phyloP scores from a whole-genome alignment of 2,113 vertebrate genomes.

The Ophiodon elongatus region DNA sequence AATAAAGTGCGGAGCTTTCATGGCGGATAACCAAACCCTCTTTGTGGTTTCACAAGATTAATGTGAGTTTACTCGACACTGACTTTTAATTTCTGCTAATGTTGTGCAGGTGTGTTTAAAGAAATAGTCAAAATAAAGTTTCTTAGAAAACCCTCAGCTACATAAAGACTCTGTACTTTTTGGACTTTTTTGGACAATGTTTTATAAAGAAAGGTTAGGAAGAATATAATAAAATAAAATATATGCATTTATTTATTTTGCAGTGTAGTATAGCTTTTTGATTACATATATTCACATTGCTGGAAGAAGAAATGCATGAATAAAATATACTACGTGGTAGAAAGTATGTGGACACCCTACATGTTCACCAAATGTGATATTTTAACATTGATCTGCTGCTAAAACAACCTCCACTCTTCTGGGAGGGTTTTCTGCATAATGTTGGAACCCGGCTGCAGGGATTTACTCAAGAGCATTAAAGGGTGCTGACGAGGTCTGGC shows the following conservation, averaged over 20 bases:
- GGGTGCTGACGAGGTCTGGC: too few species aligned
- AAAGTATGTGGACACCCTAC: neutral
- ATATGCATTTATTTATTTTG: neutral
- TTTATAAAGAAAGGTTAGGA: neutral
- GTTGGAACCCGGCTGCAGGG: too few species aligned
- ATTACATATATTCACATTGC: neutral
- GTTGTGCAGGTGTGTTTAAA: neutral
- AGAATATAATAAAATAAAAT: neutral
- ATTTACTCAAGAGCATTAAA: too few species aligned
- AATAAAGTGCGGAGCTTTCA: slow-evolving; percentile 22
- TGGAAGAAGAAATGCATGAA: neutral
- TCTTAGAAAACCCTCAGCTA: neutral
- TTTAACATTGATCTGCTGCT: neutral
- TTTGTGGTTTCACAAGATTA: neutral
- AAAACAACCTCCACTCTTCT: too few species aligned
- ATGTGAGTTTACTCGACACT: neutral
- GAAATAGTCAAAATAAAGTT: neutral
- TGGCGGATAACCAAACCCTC: slow-evolving; percentile 16
- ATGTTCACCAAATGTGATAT: neutral
- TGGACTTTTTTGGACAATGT: neutral
- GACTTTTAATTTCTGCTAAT: slow-evolving; percentile 5
- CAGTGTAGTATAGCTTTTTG: neutral
- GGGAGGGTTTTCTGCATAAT: too few species aligned
- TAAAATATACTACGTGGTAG: neutral
- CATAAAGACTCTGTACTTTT: neutral